phyloP scores from a whole-genome alignment of 1,140 invertebrate genomes.

The Panulirus ornatus region DNA sequence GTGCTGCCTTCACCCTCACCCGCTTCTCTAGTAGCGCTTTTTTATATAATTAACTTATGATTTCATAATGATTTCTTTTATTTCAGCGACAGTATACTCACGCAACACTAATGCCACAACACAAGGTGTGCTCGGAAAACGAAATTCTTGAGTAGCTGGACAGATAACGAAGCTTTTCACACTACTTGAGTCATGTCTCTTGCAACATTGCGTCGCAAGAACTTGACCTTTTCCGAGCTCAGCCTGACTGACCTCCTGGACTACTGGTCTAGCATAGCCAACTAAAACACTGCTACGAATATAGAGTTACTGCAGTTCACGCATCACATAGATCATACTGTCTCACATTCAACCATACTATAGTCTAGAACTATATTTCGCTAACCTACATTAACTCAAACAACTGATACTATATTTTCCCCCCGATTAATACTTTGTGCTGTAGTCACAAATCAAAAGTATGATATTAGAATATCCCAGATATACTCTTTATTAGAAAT shows the following conservation, averaged over 20 bases:
- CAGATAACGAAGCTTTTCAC: not conserved
- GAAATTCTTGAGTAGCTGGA: conserved; percentile 3
- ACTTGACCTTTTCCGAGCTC: not conserved
- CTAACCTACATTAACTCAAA: conserved; percentile 10
- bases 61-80: not conserved
- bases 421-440: not conserved
- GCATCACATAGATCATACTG: no score
- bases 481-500: not conserved
- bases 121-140: not conserved
- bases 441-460: not conserved
- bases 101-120: conserved; percentile 9
- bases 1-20: not conserved
- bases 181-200: not conserved
- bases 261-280: conserved; percentile 5
- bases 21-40: not conserved
- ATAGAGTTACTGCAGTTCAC: not conserved
- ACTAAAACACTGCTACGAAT: conserved; percentile 4
- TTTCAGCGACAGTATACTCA: conserved; percentile 25
- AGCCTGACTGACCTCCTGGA: not conserved
- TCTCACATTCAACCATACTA: conserved; percentile 11
- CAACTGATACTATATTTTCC: not conserved
- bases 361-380: conserved; percentile 1
- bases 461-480: not conserved
- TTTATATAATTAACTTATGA: conserved; percentile 3
- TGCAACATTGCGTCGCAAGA: not conserved